phyloP scores from a whole-genome alignment of 2,797 vertebrate genomes.

The Tapirus indicus region DNA sequence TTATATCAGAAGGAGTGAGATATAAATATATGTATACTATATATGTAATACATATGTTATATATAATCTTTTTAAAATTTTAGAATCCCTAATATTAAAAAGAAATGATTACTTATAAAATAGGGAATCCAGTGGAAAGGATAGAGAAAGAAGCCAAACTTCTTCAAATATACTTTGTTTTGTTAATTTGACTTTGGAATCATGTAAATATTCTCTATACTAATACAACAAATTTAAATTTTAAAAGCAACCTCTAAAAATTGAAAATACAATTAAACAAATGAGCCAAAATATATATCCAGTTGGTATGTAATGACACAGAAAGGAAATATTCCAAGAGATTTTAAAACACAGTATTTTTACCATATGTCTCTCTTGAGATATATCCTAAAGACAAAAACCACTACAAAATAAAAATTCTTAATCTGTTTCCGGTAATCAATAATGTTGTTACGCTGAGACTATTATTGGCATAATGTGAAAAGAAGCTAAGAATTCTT shows the following conservation, averaged over 20 bases:
- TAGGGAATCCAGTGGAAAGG: background rate
- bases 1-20: background rate
- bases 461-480: background rate
- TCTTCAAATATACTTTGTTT: background rate
- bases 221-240: background rate
- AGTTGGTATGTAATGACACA: background rate
- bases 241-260: background rate
- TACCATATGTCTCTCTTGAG: background rate
- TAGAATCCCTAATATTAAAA: background rate
- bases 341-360: slow-evolving; percentile 1
- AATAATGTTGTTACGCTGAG: background rate
- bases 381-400: background rate
- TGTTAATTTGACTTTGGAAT: slow-evolving; percentile 4
- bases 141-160: background rate
- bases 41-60: background rate
- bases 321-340: background rate
- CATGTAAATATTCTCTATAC: background rate
- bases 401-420: background rate
- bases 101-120: background rate
- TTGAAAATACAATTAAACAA: background rate
- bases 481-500: background rate
- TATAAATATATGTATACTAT: background rate
- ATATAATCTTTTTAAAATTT: background rate
- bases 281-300: background rate
- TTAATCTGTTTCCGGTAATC: background rate